Conservation (phyloP, 1,140 invertebrate genomes). For the Lycorma delicatula region DNA sequence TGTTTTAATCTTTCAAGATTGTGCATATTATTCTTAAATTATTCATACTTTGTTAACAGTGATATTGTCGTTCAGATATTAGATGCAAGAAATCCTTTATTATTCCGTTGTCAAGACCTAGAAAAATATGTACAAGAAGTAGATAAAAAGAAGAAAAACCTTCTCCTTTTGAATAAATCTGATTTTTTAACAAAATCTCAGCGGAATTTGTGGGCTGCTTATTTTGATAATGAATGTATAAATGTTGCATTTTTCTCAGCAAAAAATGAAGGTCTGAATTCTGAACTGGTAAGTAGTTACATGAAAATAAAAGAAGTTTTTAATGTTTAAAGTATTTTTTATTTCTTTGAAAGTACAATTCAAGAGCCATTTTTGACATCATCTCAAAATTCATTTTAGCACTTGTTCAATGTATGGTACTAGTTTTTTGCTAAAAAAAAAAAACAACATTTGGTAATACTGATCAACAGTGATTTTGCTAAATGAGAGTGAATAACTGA, state of each 20-base stretch:
- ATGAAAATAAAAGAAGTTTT: slow-evolving; percentile 40
- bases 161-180: slow-evolving; percentile 94
- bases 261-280: too few relatives aligned
- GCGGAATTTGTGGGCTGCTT: slow-evolving; percentile 75
- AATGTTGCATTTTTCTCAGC: slow-evolving; percentile 81
- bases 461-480: too few relatives aligned
- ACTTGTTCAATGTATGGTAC: too few relatives aligned
- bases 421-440: too few relatives aligned
- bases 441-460: too few relatives aligned
- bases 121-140: slow-evolving; percentile 88
- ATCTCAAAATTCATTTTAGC: too few relatives aligned
- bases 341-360: too few relatives aligned
- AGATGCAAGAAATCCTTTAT: slow-evolving; percentile 91
- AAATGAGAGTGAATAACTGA: too few relatives aligned
- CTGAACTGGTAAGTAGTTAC: too few relatives aligned
- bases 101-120: slow-evolving; percentile 92
- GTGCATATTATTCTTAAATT: slow-evolving; percentile 4
- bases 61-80: slow-evolving; percentile 94
- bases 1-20: neutral
- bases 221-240: slow-evolving; percentile 64
- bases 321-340: slow-evolving; percentile 35
- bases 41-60: slow-evolving; percentile 41
- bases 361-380: too few relatives aligned
- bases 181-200: slow-evolving; percentile 82
- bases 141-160: slow-evolving; percentile 61